Conservation (phyloP, 1,140 invertebrate species). For the Drosophila ogumai region DNA sequence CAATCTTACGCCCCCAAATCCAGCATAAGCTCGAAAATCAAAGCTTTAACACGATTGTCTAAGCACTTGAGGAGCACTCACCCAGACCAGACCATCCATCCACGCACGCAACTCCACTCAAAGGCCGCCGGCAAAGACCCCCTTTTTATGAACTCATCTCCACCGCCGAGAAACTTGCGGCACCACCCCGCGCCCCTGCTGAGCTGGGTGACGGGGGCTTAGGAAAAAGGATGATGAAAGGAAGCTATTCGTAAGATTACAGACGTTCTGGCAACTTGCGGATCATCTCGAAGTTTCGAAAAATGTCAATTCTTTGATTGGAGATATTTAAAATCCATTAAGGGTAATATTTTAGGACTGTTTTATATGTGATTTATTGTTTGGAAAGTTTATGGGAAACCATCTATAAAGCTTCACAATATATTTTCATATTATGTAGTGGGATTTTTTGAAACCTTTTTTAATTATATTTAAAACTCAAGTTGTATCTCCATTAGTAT, state of each 20-base stretch:
- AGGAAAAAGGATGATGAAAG: slow-evolving; percentile 13
- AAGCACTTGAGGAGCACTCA: slow-evolving; percentile 60
- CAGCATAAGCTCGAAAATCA: slow-evolving; percentile 76
- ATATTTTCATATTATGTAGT: not conserved
- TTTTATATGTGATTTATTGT: not conserved
- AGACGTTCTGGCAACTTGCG: slow-evolving; percentile 1
- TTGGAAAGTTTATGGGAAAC: not conserved
- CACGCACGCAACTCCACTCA: slow-evolving; percentile 23
- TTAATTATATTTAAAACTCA: too few relatives aligned
- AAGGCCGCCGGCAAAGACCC: slow-evolving; percentile 7
- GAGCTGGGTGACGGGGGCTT: not conserved
- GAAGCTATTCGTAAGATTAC: slow-evolving; percentile 10
- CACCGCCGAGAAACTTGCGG: slow-evolving; percentile 1
- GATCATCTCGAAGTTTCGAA: slow-evolving; percentile 7
- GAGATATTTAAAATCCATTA: not conserved
- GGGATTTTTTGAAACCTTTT: too few relatives aligned
- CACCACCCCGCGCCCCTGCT: not conserved
- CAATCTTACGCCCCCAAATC: slow-evolving; percentile 49
- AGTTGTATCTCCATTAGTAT: too few relatives aligned
- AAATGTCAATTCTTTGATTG: not conserved
- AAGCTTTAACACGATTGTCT: slow-evolving; percentile 83
- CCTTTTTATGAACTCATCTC: slow-evolving; percentile 36
- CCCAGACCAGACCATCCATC: slow-evolving; percentile 1
- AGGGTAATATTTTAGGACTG: not conserved
- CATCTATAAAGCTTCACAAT: not conserved